Conservation (phyloP, 2,797 vertebrate genomes). For the Ficedula albicollis region DNA sequence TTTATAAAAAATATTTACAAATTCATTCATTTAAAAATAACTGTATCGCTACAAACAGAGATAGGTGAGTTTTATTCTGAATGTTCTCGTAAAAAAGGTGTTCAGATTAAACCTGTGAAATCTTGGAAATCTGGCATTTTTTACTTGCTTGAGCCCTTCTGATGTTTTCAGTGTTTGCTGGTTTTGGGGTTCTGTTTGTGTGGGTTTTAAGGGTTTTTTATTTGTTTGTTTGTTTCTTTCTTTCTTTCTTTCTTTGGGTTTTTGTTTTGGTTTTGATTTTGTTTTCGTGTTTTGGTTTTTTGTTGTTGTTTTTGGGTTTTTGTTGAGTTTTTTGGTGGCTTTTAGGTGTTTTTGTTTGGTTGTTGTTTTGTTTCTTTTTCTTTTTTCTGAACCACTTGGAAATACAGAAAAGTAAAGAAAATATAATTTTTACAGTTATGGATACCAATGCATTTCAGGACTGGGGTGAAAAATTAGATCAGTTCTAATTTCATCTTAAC, state of each 20-base stretch:
- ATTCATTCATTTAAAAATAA: not conserved
- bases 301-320: not conserved
- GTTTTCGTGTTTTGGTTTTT: not conserved
- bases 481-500: constrained; percentile 17
- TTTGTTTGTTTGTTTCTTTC: no score
- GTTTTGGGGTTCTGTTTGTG: not conserved
- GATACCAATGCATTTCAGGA: not conserved
- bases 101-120: not conserved
- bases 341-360: not conserved
- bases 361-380: not conserved
- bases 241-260: no score
- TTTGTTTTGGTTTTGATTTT: not conserved
- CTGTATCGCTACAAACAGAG: not conserved
- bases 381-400: not conserved
- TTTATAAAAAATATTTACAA: not conserved
- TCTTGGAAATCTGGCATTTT: not conserved
- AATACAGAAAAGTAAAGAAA: not conserved
- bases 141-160: not conserved
- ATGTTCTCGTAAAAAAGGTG: not conserved
- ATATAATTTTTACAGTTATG: not conserved
- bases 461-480: not conserved
- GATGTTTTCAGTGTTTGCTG: not conserved
- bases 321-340: accelerated
- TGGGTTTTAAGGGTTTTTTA: not conserved
- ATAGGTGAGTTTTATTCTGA: not conserved